These are phyloP conservation scores for Eulemur albifrons DNA, from an alignment of 2,797 vertebrate species.

Conservation along the genomic window DNA sequence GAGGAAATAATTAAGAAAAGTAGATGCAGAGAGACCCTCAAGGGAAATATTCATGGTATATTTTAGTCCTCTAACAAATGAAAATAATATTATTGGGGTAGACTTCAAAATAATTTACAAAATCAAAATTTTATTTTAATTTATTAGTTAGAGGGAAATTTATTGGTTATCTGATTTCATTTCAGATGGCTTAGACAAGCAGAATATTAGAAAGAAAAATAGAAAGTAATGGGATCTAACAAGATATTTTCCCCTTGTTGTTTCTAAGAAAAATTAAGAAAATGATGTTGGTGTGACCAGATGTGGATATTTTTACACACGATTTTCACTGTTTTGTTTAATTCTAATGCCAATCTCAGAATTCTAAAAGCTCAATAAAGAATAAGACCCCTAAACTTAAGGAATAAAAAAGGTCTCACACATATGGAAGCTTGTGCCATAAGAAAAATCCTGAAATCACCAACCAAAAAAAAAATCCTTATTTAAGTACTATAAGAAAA, in stretches of 20 bases:
- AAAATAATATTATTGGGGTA: conserved; percentile 51
- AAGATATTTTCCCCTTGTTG: neutral
- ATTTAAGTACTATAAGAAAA: neutral
- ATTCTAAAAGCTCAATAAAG: neutral
- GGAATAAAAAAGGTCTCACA: neutral
- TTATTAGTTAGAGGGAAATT: conserved; percentile 38
- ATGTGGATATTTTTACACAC: neutral
- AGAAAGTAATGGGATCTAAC: neutral
- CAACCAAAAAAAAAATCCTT: neutral
- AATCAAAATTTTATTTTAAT: conserved; percentile 44
- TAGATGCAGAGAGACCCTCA: conserved; percentile 44
- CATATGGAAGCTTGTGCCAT: neutral
- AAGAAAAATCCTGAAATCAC: neutral
- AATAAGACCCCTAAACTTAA: neutral
- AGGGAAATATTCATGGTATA: conserved; percentile 60
- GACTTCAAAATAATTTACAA: conserved; percentile 56
- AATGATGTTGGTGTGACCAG: neutral
- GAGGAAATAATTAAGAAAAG: conserved; percentile 79
- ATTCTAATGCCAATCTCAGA: neutral
- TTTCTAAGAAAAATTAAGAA: conserved; percentile 2
- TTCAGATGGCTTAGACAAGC: neutral
- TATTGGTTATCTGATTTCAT: conserved; percentile 34
- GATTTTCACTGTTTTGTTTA: neutral
- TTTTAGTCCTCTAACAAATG: conserved; percentile 59
- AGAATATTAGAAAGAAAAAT: conserved; percentile 9